A percentile compares a stretch with the other conserved stretches of the same genome.
Evolutionary conservation across 37 sponge, comb jelly and placozoan genomes (phyloP).

Genomic region (Bolinopsis microptera): DNA sequence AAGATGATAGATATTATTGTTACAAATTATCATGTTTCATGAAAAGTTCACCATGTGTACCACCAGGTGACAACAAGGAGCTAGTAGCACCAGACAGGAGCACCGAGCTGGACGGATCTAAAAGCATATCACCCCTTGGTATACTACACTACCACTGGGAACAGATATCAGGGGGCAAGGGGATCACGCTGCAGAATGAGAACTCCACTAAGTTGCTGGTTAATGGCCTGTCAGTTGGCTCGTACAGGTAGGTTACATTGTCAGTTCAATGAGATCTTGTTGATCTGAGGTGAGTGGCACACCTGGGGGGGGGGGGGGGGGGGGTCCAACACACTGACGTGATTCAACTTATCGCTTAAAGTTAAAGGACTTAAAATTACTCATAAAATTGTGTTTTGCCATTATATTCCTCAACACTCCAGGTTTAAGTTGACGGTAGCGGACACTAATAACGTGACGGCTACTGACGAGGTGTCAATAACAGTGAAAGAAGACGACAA

Average conservation of each 20-base stretch:
- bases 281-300: too few species aligned
- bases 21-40: too few species aligned
- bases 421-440: constrained; percentile 63
- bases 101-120: constrained; percentile 55
- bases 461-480: constrained; percentile 50
- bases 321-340: too few species aligned
- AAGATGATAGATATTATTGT: too few species aligned
- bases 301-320: too few species aligned
- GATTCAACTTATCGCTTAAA: too few species aligned
- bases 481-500: constrained; percentile 47
- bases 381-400: too few species aligned
- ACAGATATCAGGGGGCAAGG: neutral
- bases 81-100: constrained; percentile 17
- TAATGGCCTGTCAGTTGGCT: neutral
- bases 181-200: neutral
- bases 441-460: constrained; percentile 24
- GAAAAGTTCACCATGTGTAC: too few species aligned
- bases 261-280: too few species aligned
- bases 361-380: too few species aligned
- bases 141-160: constrained; percentile 3
- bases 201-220: neutral
- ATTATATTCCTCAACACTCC: too few species aligned
- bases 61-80: constrained; percentile 61
- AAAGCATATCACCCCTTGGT: neutral
- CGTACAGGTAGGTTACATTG: neutral